These are phyloP conservation scores for Cheirogaleus major DNA, from an alignment of 2,797 vertebrate genomes.

Conservation along the genomic window DNA sequence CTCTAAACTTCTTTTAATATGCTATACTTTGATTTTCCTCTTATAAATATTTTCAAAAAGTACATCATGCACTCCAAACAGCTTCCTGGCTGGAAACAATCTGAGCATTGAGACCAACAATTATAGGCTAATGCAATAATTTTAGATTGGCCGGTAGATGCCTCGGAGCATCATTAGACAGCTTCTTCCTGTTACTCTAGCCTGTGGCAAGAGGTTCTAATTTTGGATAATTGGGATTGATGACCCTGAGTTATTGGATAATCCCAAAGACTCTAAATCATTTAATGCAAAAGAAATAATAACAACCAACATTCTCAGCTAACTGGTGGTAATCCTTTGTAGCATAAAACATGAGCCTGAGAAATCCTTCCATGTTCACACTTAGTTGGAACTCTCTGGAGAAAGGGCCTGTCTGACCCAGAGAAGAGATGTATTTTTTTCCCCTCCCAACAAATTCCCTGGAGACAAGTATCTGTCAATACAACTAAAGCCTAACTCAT, in stretches of 20 bases:
- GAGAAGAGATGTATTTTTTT: constrained; percentile 50
- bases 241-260: constrained; percentile 12
- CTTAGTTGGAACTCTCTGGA: constrained; percentile 18
- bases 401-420: not conserved
- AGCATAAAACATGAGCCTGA: not conserved
- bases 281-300: not conserved
- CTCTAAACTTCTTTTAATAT: not conserved
- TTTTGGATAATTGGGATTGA: not conserved
- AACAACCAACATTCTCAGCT: not conserved
- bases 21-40: not conserved
- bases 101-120: not conserved
- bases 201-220: not conserved
- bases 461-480: constrained; percentile 60
- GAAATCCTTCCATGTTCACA: not conserved
- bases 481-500: constrained; percentile 58
- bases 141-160: not conserved
- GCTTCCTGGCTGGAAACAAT: not conserved
- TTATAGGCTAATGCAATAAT: not conserved
- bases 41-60: constrained; percentile 9
- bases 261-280: not conserved
- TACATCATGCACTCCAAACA: not conserved
- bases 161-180: not conserved
- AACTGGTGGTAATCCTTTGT: not conserved
- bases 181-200: not conserved
- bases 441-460: constrained; percentile 39